Evolutionary conservation across 1,140 invertebrate species (phyloP).

Genomic region (Chrysopa pallens): DNA sequence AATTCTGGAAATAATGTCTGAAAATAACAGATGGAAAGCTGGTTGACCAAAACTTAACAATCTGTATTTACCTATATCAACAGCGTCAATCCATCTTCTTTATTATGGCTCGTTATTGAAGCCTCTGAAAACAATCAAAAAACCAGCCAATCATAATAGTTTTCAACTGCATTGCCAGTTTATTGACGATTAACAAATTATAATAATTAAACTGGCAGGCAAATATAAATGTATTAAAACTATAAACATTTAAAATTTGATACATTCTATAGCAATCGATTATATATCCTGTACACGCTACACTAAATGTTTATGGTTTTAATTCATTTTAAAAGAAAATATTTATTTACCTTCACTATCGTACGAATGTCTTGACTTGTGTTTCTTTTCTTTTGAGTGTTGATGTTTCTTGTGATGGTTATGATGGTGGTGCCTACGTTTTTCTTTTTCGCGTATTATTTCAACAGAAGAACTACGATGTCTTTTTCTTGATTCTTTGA

Average conservation of each 20-base stretch:
- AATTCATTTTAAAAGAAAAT: slow-evolving; percentile 4
- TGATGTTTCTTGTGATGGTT: slow-evolving; percentile 12
- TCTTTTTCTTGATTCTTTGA: slow-evolving; percentile 27
- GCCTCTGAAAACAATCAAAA: neutral
- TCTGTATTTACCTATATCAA: no score
- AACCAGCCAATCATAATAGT: neutral
- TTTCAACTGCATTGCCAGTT: neutral
- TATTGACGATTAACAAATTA: neutral
- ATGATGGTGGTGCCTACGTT: slow-evolving; percentile 38
- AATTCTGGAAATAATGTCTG: no score
- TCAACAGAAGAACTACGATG: slow-evolving; percentile 28
- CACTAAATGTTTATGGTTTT: slow-evolving; percentile 5
- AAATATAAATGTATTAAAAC: slow-evolving; percentile 3
- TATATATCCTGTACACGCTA: no score
- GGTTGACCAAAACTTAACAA: no score
- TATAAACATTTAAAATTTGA: neutral
- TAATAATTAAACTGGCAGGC: slow-evolving; percentile 11
- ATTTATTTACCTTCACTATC: slow-evolving; percentile 33
- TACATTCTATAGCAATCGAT: neutral
- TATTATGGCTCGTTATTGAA: no score
- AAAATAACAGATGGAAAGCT: no score
- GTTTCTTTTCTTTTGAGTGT: slow-evolving; percentile 35
- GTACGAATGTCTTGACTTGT: slow-evolving; percentile 26
- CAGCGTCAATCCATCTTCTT: no score
- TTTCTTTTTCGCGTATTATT: slow-evolving; percentile 28